Percentiles rank a stretch among this genome's conserved stretches.
Evolutionary conservation across 2,888 invertebrate genomes (phyloP).

Genomic region (Acronicta alni): DNA sequence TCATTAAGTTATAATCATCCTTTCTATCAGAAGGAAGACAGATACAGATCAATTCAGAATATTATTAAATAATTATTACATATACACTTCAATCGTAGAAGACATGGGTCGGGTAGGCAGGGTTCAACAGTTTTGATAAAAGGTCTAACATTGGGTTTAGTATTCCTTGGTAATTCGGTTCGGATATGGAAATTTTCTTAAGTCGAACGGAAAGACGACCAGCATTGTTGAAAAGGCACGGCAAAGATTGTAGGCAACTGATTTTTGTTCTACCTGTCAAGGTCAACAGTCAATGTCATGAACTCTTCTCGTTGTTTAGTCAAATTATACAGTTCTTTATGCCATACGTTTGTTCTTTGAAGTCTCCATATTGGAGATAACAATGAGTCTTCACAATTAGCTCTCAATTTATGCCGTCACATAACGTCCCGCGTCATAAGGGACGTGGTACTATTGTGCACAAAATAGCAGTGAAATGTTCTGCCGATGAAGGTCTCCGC

Average conservation of each 20-base stretch:
- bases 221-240: not conserved
- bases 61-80: no score
- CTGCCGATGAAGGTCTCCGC: slow-evolving; percentile 37
- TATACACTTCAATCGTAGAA: no score
- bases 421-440: slow-evolving; percentile 17
- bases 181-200: no score
- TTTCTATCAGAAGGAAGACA: no score
- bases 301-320: slow-evolving; percentile 5
- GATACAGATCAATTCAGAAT: no score
- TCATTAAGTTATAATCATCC: no score
- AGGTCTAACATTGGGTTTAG: no score
- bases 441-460: slow-evolving; percentile 19
- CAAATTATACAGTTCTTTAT: slow-evolving; percentile 4
- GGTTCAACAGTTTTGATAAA: no score
- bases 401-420: slow-evolving; percentile 4
- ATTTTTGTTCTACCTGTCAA: slow-evolving; percentile 9
- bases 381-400: not conserved
- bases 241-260: not conserved
- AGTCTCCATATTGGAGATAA: not conserved
- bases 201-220: not conserved
- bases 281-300: slow-evolving; percentile 30
- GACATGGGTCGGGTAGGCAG: no score
- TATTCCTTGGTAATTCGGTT: no score
- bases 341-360: not conserved
- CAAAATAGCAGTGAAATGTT: slow-evolving; percentile 40